Base-by-base conservation (phyloP, 2,113 vertebrate genomes). In the Monarcha castaneiventris region DNA sequence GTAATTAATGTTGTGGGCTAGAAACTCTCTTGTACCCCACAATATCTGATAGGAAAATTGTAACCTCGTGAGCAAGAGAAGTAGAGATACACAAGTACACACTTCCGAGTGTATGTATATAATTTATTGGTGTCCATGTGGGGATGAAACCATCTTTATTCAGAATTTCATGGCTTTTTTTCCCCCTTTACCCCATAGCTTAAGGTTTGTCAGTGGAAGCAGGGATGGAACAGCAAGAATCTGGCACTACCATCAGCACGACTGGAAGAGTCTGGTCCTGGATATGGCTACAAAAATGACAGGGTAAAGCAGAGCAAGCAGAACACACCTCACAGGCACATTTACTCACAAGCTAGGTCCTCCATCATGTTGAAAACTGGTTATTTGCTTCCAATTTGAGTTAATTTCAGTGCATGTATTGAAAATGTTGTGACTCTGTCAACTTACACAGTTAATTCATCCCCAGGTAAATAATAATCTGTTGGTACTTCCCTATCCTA, bases 171-270 rank as follows among this genome's bases (percentile, higher is more conserved):
- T 85, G 35, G 16, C 23, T 74, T 6, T 41, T 82, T 10, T 10
- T 95, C 32, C 2, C 17, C 16, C 18, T 49, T 30, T 79, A 44
- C 23, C 54, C 78, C 78, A 21, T 87, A 99, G 99, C 87, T 98
- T 99, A 93, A 98, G 98, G 96, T 99, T 99, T 97, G 99, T 99
- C 96, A 99, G 99, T 73, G 99, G 99, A 90, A 99, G 99, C 98
- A 98, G 99, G 71, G 99, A 99, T 81, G 99, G 99, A 84, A 99
- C 99, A 35, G 99, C 98, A 75, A 98, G 98, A 93, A 98, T 99
- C 72, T 99, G 99, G 99, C 98, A 98, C 35, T 99, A 99, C 95
- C 99, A 99, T 90, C 98, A 99, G 91, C 99, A 99, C 33, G 99
- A 99, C 13, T 99, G 99, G 99, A 99, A 99, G 96, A 99, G 98